These are phyloP conservation scores for Bombus confusus DNA, from an alignment of 1,140 invertebrate species.

Conservation along the genomic window DNA sequence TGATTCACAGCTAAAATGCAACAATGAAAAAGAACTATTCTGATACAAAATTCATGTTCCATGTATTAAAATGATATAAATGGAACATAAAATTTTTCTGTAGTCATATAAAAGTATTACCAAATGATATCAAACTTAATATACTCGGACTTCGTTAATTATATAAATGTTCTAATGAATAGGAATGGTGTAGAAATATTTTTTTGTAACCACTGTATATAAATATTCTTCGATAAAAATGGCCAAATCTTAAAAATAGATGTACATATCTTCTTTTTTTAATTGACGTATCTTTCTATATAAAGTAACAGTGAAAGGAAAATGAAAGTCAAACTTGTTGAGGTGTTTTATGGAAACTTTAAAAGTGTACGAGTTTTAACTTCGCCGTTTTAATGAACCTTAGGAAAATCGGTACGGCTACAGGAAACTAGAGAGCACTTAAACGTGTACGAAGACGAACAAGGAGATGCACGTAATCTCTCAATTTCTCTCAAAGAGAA, in stretches of 20 bases:
- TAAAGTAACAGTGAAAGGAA: conserved; percentile 18
- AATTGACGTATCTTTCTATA: conserved; percentile 3
- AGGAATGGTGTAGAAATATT: too few species aligned
- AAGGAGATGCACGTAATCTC: conserved; percentile 65
- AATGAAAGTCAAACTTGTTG: conserved; percentile 3
- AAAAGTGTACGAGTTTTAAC: conserved; percentile 38
- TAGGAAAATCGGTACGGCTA: conserved; percentile 20
- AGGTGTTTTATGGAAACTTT: conserved; percentile 36
- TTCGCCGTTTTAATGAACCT: background rate
- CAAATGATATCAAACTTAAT: background rate
- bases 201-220: too few species aligned
- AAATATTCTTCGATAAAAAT: too few species aligned
- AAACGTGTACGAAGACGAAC: conserved; percentile 48
- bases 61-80: background rate
- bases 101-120: background rate
- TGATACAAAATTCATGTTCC: background rate
- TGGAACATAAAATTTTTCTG: background rate
- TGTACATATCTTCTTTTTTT: background rate
- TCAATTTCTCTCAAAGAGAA: conserved; percentile 58
- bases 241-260: background rate
- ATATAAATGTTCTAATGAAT: too few species aligned
- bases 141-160: too few species aligned
- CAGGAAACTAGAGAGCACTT: conserved; percentile 46
- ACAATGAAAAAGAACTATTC: background rate
- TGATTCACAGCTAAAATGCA: background rate